Evolutionary conservation across 2,797 vertebrate species (phyloP).

Genomic region (Varecia variegata): DNA sequence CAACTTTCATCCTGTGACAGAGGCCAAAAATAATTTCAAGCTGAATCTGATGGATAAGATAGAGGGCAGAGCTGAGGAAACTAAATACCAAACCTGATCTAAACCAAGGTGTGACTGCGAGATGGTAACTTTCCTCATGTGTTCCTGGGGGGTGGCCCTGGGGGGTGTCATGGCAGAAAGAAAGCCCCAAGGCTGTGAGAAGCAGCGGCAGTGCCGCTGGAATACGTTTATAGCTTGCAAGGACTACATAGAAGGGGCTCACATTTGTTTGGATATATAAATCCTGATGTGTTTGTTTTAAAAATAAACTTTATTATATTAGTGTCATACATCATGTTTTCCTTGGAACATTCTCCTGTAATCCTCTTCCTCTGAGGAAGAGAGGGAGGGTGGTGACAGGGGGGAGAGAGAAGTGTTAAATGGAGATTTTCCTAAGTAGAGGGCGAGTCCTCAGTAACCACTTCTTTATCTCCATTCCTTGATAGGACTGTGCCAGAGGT

Average conservation of each 20-base stretch:
- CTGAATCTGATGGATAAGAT: background rate
- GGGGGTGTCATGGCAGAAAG: no score
- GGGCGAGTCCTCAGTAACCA: background rate
- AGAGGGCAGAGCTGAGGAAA: background rate
- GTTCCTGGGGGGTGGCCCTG: background rate
- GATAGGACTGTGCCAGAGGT: background rate
- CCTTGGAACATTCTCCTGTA: background rate
- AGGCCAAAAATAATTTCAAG: background rate
- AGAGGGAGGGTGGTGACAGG: background rate
- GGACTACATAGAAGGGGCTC: background rate
- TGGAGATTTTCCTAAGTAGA: background rate
- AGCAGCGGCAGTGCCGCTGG: background rate
- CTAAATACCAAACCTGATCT: background rate
- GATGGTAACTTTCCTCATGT: background rate
- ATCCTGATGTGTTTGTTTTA: background rate
- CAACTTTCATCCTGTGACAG: background rate
- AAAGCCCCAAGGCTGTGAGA: background rate
- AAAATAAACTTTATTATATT: constrained; percentile 22
- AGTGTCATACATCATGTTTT: background rate
- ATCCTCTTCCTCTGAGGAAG: background rate
- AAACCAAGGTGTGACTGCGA: background rate
- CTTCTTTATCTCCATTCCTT: background rate
- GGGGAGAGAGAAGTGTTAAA: background rate
- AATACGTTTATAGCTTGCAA: background rate
- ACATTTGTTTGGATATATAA: background rate